A percentile compares a stretch with the other conserved stretches of the same genome.
Evolutionary conservation across 2,797 vertebrate species (phyloP).

Genomic region (Selene dorsalis): DNA sequence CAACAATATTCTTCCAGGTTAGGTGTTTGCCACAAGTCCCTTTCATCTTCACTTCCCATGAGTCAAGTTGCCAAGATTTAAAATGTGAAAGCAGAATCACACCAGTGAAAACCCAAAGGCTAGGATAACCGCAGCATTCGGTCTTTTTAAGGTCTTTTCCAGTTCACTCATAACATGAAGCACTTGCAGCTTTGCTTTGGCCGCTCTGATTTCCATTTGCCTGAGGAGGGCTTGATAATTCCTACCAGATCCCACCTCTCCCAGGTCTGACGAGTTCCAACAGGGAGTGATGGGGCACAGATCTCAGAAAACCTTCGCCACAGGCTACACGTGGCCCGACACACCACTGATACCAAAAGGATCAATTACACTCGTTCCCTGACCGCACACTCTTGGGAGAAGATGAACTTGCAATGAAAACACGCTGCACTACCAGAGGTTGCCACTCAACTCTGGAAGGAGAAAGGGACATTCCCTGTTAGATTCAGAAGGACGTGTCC

Average conservation of each 20-base stretch:
- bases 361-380: constrained; percentile 78
- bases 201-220: constrained; percentile 76
- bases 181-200: constrained; percentile 68
- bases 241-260: constrained; percentile 79
- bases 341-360: constrained; percentile 75
- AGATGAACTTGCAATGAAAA: constrained; percentile 77
- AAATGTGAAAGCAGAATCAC: constrained; percentile 63
- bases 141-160: constrained; percentile 52
- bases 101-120: constrained; percentile 57
- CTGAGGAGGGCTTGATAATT: constrained; percentile 75
- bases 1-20: constrained; percentile 38
- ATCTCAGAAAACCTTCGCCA: constrained; percentile 77
- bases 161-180: constrained; percentile 62
- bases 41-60: constrained; percentile 64
- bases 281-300: constrained; percentile 74
- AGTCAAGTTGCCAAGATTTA: constrained; percentile 65
- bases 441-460: constrained; percentile 71
- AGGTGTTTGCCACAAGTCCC: constrained; percentile 39
- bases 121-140: constrained; percentile 53
- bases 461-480: constrained; percentile 54
- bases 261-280: constrained; percentile 79
- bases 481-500: constrained; percentile 18
- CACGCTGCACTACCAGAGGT: constrained; percentile 68
- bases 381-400: constrained; percentile 76
- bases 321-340: constrained; percentile 70